Conservation (phyloP, 2,888 invertebrate species). For the Drosophila limbata region DNA sequence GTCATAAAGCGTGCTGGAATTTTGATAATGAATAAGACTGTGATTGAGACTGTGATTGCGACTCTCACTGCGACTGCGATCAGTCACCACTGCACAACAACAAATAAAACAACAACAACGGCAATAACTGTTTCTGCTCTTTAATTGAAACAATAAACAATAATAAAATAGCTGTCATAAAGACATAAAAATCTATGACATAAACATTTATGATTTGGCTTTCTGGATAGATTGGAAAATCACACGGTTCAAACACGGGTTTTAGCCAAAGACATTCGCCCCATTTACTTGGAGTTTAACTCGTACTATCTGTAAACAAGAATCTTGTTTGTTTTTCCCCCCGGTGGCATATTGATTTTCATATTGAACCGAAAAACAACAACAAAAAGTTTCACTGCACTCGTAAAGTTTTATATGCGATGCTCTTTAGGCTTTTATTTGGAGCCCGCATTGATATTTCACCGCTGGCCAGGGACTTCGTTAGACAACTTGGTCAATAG, state of each 20-base stretch:
- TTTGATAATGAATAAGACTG: slow-evolving; percentile 65
- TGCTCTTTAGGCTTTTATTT: slow-evolving; percentile 37
- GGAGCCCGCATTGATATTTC: slow-evolving; percentile 27
- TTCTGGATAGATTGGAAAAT: slow-evolving; percentile 33
- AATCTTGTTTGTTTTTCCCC: slow-evolving; percentile 70
- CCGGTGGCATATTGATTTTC: slow-evolving; percentile 75
- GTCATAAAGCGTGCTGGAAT: slow-evolving; percentile 79
- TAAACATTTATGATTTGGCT: slow-evolving; percentile 11
- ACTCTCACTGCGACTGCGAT: slow-evolving; percentile 38
- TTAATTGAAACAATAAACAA: slow-evolving; percentile 73
- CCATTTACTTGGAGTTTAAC: slow-evolving; percentile 5
- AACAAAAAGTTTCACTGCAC: slow-evolving; percentile 54
- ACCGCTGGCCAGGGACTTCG: slow-evolving; percentile 26
- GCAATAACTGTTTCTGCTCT: slow-evolving; percentile 31
- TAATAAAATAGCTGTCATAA: slow-evolving; percentile 63
- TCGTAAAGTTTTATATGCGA: slow-evolving; percentile 29
- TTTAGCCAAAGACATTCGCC: slow-evolving; percentile 20
- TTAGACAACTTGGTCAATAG: slow-evolving; percentile 65
- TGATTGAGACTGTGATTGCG: slow-evolving; percentile 26
- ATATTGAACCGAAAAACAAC: slow-evolving; percentile 25
- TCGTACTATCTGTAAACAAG: slow-evolving; percentile 48
- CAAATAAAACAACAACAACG: not conserved
- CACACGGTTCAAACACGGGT: slow-evolving; percentile 44
- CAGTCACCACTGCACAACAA: slow-evolving; percentile 54
- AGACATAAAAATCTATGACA: slow-evolving; percentile 59